Base-by-base conservation (phyloP, 2,113 vertebrate species). In the Turdus rufiventris region DNA sequence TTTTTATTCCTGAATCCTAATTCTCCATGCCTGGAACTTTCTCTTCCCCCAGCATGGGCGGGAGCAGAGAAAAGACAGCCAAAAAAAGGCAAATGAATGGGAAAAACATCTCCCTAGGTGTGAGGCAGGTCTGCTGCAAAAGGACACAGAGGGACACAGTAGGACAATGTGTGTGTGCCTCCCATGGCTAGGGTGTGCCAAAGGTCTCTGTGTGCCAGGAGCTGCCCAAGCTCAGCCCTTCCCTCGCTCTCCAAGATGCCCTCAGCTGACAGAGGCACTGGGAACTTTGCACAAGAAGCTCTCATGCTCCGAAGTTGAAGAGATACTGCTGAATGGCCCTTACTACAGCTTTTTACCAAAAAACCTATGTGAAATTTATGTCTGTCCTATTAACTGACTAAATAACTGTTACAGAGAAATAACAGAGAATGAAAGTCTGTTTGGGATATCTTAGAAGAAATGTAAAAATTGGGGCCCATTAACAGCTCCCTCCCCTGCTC, bases 1-100 rank as follows among this genome's bases (percentile, higher is more conserved):
- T 89, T 95, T 97, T 94, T 92, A 78, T 25, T 57, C 48, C 24
- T 50, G 53, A 81, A 78, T 78, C 25, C 42, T 72, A 71, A 72
- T 87, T 86, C 56, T 84, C 31, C 40, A 45, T 0, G 1, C 31
- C 53, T 87, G 33, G n/a, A 86, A 75, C 48, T 84, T 92, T 84
- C 53, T 86, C 61, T 38, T 88, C 48, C 31, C 34, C 28, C n/a
- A 17, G 53, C 73, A 65, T 6, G 33, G 42, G 26, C 34, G 29
- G 28, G 36, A 80, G n/a, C 54, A 88, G 53, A 20, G n/a, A 31
- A 53, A 91, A 83, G 34, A 83, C 34, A 33, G 33, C 18, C 26
- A 25, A 31, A 7, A 18, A 20, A 48, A 50, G 18, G 58, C 40
- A 68, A 88, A 28, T 4, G 5, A 53, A 80, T 15, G 61, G 25